Evolutionary conservation across 1,140 invertebrate genomes (phyloP).

Genomic region (Habropoda laboriosa): DNA sequence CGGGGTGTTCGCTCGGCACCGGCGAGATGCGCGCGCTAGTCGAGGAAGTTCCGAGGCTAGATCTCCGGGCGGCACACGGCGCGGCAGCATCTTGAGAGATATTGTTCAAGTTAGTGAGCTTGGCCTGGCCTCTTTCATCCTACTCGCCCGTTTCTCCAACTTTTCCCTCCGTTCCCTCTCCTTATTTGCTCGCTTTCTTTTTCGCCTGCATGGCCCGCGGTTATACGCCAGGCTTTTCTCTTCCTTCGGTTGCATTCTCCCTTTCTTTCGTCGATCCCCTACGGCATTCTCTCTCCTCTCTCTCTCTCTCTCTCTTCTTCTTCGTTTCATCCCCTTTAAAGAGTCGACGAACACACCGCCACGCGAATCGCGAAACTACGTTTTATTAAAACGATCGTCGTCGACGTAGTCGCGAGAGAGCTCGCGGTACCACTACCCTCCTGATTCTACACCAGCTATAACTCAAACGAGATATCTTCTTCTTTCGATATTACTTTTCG

Average conservation of each 20-base stretch:
- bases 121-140: slow-evolving; percentile 47
- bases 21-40: slow-evolving; percentile 18
- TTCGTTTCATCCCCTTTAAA: slow-evolving; percentile 41
- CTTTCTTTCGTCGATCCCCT: background rate
- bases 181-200: slow-evolving; percentile 39
- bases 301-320: background rate
- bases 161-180: background rate
- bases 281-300: background rate
- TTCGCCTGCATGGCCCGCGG: slow-evolving; percentile 47
- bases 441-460: slow-evolving; percentile 29
- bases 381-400: slow-evolving; percentile 57
- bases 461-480: slow-evolving; percentile 36
- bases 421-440: too few species aligned
- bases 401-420: too few species aligned
- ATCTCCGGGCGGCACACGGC: slow-evolving; percentile 37
- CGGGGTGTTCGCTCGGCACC: slow-evolving; percentile 18
- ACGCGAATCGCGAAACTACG: slow-evolving; percentile 20
- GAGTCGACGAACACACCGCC: background rate
- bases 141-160: background rate
- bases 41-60: slow-evolving; percentile 48
- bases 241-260: background rate
- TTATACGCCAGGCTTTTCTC: slow-evolving; percentile 40
- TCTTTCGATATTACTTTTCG: slow-evolving; percentile 36
- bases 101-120: slow-evolving; percentile 62
- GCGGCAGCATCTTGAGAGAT: slow-evolving; percentile 61